phyloP scores from a whole-genome alignment of 2,113 vertebrate species.

The Ochotona curzoniae region DNA sequence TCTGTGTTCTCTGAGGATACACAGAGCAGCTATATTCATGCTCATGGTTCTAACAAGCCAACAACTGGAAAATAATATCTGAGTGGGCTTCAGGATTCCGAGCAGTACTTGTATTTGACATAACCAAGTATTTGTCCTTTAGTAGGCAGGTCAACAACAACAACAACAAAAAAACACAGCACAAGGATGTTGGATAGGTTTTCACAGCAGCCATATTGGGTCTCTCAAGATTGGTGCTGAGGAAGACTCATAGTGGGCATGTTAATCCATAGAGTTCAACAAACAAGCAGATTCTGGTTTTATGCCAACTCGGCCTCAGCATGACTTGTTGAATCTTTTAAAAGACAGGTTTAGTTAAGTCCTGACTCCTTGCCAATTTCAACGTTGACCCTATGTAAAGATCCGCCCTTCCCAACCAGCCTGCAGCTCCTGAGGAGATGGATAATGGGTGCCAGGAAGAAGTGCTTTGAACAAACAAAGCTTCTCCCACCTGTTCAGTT shows the following conservation, averaged over 20 bases:
- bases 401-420: not conserved
- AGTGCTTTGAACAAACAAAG: not conserved
- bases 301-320: not conserved
- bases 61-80: constrained; percentile 72
- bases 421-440: not conserved
- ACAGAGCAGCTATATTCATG: constrained; percentile 53
- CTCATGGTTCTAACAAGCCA: constrained; percentile 61
- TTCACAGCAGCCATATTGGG: not conserved
- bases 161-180: constrained; percentile 27
- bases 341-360: not conserved
- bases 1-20: constrained; percentile 52
- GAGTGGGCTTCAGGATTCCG: constrained; percentile 53
- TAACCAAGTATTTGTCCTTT: constrained; percentile 45
- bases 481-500: not conserved
- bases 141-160: not conserved
- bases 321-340: not conserved
- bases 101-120: constrained; percentile 48
- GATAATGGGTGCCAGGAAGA: not conserved
- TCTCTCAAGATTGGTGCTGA: not conserved
- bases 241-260: not conserved
- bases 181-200: constrained; percentile 10
- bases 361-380: not conserved
- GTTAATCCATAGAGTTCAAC: not conserved
- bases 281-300: not conserved
- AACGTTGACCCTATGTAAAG: not conserved